Percentiles rank a stretch among this genome's conserved stretches.
Evolutionary conservation across 1,140 invertebrate genomes (phyloP).

Genomic region (Protaetia brevitarsis): DNA sequence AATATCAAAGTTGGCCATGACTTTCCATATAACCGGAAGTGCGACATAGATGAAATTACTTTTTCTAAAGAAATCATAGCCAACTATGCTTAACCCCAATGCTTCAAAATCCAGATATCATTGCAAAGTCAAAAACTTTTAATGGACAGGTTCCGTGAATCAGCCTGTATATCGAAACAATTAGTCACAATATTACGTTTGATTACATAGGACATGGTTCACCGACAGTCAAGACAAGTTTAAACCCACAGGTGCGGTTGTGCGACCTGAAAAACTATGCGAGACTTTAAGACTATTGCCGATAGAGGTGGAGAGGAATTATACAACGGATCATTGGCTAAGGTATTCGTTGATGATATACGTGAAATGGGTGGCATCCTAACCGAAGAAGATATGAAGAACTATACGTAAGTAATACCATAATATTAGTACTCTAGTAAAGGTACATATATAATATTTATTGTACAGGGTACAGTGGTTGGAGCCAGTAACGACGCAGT

Average conservation of each 20-base stretch:
- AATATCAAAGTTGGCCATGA: no score
- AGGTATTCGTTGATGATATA: conserved; percentile 70
- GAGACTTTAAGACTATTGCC: conserved; percentile 69
- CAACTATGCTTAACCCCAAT: no score
- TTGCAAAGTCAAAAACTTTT: no score
- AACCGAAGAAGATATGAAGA: conserved; percentile 67
- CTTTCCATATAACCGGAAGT: no score
- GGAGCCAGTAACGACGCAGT: conserved; percentile 57
- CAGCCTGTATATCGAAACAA: no score
- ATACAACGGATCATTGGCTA: conserved; percentile 72
- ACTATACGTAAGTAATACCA: conserved; percentile 61
- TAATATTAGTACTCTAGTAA: not conserved
- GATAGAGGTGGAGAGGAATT: conserved; percentile 69
- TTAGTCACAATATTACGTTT: no score
- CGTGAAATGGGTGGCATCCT: conserved; percentile 69
- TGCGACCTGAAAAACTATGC: conserved; percentile 67
- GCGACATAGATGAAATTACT: no score
- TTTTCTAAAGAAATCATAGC: no score
- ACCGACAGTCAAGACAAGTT: conserved; percentile 60
- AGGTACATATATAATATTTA: not conserved
- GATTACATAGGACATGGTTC: conserved; percentile 68
- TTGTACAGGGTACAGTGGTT: conserved; percentile 63
- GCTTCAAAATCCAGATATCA: no score
- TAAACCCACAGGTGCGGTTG: conserved; percentile 59
- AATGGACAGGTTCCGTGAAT: no score